phyloP scores from a whole-genome alignment of 2,797 vertebrate genomes.

The Poecilia picta region DNA sequence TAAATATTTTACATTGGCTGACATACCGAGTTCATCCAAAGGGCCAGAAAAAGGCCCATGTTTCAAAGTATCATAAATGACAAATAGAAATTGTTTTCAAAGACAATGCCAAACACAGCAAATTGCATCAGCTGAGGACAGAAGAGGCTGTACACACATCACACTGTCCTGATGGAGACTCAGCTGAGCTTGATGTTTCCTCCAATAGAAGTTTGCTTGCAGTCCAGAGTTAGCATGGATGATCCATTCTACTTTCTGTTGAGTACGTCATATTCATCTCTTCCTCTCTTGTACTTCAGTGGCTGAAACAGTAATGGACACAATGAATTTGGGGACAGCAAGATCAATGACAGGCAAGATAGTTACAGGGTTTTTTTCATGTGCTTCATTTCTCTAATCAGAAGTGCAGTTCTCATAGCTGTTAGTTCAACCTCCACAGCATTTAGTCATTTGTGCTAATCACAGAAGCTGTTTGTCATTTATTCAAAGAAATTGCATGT shows the following conservation, averaged over 20 bases:
- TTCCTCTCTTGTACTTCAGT: slow-evolving; percentile 15
- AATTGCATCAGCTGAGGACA: too few species aligned
- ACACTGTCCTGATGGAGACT: neutral
- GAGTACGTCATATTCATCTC: slow-evolving; percentile 36
- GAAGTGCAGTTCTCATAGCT: too few species aligned
- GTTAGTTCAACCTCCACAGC: too few species aligned
- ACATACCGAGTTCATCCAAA: too few species aligned
- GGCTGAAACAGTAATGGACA: slow-evolving; percentile 16
- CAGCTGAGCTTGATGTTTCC: neutral
- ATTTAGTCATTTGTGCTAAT: too few species aligned
- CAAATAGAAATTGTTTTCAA: too few species aligned
- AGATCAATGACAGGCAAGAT: neutral
- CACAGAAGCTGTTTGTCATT: too few species aligned
- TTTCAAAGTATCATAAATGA: too few species aligned
- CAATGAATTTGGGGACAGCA: neutral
- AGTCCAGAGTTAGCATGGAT: accelerated
- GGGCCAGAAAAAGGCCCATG: too few species aligned
- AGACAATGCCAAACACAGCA: too few species aligned
- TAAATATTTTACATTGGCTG: neutral
- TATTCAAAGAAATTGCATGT: too few species aligned
- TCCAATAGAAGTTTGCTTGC: neutral
- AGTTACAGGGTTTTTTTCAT: neutral
- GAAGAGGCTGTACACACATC: neutral
- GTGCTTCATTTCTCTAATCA: too few species aligned
- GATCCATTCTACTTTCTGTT: slow-evolving; percentile 7